Evolutionary conservation across 2,797 vertebrate species (phyloP).

Genomic region (Bovichtus diacanthus): DNA sequence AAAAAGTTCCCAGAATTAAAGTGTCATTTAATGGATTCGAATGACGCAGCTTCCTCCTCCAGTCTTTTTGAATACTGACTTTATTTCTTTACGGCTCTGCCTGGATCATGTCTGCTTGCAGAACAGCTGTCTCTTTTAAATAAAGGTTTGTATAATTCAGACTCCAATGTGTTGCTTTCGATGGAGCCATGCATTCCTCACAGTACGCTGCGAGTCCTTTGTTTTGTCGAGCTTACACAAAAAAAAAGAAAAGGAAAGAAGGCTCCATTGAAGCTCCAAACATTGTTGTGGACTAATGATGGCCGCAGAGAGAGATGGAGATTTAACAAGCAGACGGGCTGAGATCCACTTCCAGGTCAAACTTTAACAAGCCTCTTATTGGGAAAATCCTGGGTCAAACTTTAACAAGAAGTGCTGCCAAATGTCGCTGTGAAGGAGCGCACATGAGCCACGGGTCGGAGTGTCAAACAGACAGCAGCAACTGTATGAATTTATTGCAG

Average conservation of each 20-base stretch:
- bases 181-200: slow-evolving; percentile 1
- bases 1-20: not conserved
- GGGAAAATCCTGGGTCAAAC: slow-evolving; percentile 65
- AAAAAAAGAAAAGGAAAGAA: slow-evolving; percentile 4
- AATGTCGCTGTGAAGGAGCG: slow-evolving; percentile 38
- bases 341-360: slow-evolving; percentile 62
- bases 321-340: slow-evolving; percentile 62
- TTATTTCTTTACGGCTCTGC: not conserved
- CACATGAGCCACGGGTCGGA: slow-evolving; percentile 15
- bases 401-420: slow-evolving; percentile 67
- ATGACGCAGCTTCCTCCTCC: not conserved
- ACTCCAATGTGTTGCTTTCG: slow-evolving; percentile 29
- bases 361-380: slow-evolving; percentile 71
- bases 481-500: slow-evolving; percentile 42
- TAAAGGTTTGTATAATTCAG: slow-evolving; percentile 48
- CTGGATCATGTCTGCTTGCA: slow-evolving; percentile 3
- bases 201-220: slow-evolving; percentile 19
- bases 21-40: not conserved
- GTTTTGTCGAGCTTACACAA: slow-evolving; percentile 20
- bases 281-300: slow-evolving; percentile 57
- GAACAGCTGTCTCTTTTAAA: slow-evolving; percentile 38
- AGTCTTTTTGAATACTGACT: not conserved
- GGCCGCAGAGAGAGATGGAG: slow-evolving; percentile 29
- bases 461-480: slow-evolving; percentile 34
- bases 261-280: slow-evolving; percentile 16